Base-by-base conservation (phyloP, 2,888 invertebrate genomes). In the Neria commutata region DNA sequence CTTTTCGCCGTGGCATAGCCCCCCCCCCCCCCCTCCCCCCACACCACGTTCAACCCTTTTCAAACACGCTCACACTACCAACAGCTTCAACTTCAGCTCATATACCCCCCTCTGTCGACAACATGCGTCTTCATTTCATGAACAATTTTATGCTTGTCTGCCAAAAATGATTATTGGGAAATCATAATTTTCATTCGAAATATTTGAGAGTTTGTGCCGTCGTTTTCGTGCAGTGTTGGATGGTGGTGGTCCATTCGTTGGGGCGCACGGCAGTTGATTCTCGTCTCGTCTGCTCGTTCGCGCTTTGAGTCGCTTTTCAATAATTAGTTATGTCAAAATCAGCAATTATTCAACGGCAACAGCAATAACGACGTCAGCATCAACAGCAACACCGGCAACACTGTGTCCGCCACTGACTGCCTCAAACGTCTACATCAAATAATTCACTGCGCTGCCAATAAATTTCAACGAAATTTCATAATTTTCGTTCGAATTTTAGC, bases 281-380 rank as follows among this genome's bases (percentile, higher is more conserved):
- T 42, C 6, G 42, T 42, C 42, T 42, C 6, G 34, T 23, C 29
- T 21, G 34, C 51, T n/a, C n/a, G n/a, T n/a, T n/a, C n/a, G n/a
- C n/a, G n/a, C n/a, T n/a, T n/a, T n/a, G n/a, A n/a, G n/a, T n/a
- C 33, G 45, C 48, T 55, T 60, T 56, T 62, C 52, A 68, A 67
- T 72, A 72, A 72, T 72, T 72, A 69, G 58, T 60, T 63, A 69
- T 74, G 74, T 72, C 74, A 73, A 48, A 58, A 59, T 45, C 72
- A 72, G 65, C 54, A 33, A 50, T 34, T 17, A 42, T 37, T 42
- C 42, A 42, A 19, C 14, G 4, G 19, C 42, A 42, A 19, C 42
- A 14, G 17, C 42, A 42, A 5, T 21, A 21, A 19, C 37, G 16
- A n/a, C 42, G 19, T 42, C 42, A 42, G 17, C 42, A 21, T 42